Evolutionary conservation across 2,113 vertebrate genomes (phyloP).

Genomic region (Budorcas taxicolor): DNA sequence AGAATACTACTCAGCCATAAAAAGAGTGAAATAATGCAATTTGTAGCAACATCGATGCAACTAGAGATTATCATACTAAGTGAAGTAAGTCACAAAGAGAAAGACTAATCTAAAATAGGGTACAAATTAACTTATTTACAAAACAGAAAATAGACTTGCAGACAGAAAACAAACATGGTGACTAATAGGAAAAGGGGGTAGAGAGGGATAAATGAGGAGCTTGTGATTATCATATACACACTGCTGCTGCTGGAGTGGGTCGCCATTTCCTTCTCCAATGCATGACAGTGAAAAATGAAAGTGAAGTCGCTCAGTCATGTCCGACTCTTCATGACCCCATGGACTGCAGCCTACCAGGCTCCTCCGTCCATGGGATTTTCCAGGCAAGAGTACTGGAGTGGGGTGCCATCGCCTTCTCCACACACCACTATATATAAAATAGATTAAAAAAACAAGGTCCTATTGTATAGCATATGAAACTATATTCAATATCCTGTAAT

Average conservation of each 20-base stretch:
- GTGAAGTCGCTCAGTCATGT: no score
- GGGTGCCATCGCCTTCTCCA: no score
- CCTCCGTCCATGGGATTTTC: no score
- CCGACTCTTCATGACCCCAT: accelerated
- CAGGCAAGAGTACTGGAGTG: no score
- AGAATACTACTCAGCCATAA: not conserved
- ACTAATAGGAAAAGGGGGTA: not conserved
- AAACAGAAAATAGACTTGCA: not conserved
- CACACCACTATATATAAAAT: not conserved
- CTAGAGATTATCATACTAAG: not conserved
- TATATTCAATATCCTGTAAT: not conserved
- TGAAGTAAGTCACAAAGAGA: not conserved
- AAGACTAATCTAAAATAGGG: not conserved
- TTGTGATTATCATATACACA: no score
- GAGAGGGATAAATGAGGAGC: no score
- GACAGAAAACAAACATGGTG: not conserved
- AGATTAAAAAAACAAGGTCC: not conserved
- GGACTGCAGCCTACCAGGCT: no score
- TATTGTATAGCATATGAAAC: not conserved
- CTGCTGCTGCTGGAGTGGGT: no score
- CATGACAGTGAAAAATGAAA: no score
- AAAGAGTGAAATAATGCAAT: not conserved
- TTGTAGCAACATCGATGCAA: not conserved
- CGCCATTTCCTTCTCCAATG: no score
- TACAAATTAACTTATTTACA: not conserved